Base-by-base conservation (phyloP, 1,140 invertebrate genomes). In the Neuroterus valhalla region DNA sequence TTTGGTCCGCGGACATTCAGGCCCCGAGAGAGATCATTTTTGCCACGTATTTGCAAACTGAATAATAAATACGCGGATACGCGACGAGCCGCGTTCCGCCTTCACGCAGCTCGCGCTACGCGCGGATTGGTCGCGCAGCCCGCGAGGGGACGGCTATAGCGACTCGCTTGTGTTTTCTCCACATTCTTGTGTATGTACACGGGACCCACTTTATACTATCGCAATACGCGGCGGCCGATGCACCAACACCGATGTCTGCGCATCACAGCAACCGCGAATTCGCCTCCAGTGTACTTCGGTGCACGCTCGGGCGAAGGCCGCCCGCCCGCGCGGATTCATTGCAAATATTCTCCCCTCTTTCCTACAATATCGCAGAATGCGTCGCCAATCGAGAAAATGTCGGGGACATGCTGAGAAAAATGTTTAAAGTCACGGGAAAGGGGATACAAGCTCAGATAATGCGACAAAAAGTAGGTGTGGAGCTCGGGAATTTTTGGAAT, bases 11-110 rank as follows among this genome's bases (percentile, higher is more conserved):
- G 74, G 70, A 71, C 76, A 76, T 76, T 68, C 72, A 74, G 62
- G 67, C 67, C 66, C 76, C 80, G 81, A 79, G 87, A 85, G 85
- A 89, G 88, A 89, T 88, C 81, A 90, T 89, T 89, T 90, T 89
- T 89, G 84, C 87, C 86, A 83, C 81, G 88, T 89, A 90, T 90
- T 90, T 90, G 88, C 89, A 90, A 90, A 88, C 89, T 87, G 88
- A 90, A 90, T 90, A 89, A 90, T 90, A 90, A 90, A 89, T 89
- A 89, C 85, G 83, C 85, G 82, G 82, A 82, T 85, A 86, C 84
- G 84, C 85, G 86, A 87, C 84, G 85, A 85, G 84, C 70, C 86
- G 86, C 84, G 88, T 90, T 89, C 89, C 89, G 89, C 89, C 89
- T 89, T 90, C 89, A 89, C 87, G 88, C 88, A 89, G 87, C 82